A percentile compares a stretch with the other conserved stretches of the same genome.
phyloP scores from a whole-genome alignment of 2,888 invertebrate species.

The Eurytoma californica region DNA sequence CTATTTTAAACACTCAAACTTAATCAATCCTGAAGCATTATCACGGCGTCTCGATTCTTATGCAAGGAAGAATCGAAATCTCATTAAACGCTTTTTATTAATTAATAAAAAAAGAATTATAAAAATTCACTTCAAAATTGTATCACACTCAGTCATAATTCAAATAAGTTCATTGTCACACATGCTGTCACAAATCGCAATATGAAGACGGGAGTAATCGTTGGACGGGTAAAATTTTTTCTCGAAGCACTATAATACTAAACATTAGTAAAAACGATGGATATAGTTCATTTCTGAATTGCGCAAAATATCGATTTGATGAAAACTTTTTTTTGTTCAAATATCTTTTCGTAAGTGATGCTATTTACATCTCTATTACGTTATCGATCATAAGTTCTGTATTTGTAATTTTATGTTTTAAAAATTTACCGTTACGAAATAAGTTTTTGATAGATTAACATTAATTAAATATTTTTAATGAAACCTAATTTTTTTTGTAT shows the following conservation, averaged over 20 bases:
- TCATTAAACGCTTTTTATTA: constrained; percentile 17
- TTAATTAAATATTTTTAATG: no score
- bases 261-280: constrained; percentile 23
- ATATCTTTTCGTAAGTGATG: constrained; percentile 56
- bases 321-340: constrained; percentile 12
- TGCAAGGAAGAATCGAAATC: constrained; percentile 27
- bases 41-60: constrained; percentile 14
- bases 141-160: constrained; percentile 33
- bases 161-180: constrained; percentile 34
- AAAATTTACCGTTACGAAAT: not conserved
- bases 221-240: constrained; percentile 28
- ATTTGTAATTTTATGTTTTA: constrained; percentile 55
- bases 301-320: constrained; percentile 16
- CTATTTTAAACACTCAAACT: constrained; percentile 73
- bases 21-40: constrained; percentile 60
- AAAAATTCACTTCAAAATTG: constrained; percentile 40
- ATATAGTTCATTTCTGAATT: constrained; percentile 36
- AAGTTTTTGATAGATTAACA: no score
- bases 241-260: constrained; percentile 31
- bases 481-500: no score
- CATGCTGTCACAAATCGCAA: constrained; percentile 43
- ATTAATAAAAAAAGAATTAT: constrained; percentile 21
- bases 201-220: constrained; percentile 11
- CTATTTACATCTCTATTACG: constrained; percentile 56
- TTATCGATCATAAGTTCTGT: constrained; percentile 49